Percentiles rank a stretch among this genome's conserved stretches.
Conservation (phyloP, 1,140 invertebrate species). For the Chironomus striatipennis region DNA sequence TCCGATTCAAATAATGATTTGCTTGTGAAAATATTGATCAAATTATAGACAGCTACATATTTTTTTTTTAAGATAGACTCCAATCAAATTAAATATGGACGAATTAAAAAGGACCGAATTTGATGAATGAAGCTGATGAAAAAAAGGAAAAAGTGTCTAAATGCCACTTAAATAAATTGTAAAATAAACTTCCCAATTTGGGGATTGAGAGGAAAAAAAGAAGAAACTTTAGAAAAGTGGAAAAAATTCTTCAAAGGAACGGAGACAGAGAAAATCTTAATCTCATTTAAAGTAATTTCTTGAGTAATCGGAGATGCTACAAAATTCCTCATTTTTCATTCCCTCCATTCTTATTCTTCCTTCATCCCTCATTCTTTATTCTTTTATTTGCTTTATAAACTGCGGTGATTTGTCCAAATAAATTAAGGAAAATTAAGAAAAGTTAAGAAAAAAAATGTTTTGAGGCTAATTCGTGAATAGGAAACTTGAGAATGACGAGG, state of each 20-base stretch:
- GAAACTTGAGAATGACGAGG: slow-evolving; percentile 9
- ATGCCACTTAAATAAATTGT: slow-evolving; percentile 21
- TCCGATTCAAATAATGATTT: not conserved
- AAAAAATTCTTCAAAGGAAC: not conserved
- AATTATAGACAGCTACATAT: not conserved
- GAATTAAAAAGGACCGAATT: not conserved
- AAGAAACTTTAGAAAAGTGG: not conserved
- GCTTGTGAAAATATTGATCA: not conserved
- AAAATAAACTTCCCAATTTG: slow-evolving; percentile 18
- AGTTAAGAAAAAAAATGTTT: slow-evolving; percentile 5
- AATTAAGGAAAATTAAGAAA: not conserved
- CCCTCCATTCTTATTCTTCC: not conserved
- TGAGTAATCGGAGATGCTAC: not conserved
- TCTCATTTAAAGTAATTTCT: not conserved
- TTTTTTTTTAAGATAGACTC: not conserved
- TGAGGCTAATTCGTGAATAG: not conserved
- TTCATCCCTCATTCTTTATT: not conserved
- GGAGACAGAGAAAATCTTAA: not conserved
- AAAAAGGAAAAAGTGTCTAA: slow-evolving; percentile 1
- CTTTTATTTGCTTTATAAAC: not conserved
- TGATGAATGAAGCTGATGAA: not conserved
- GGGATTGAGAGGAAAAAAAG: not conserved
- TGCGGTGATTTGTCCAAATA: slow-evolving; percentile 17
- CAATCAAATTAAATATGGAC: not conserved
- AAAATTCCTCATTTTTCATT: slow-evolving; percentile 1